Percentiles rank a stretch among this genome's conserved stretches.
These are phyloP conservation scores for Megaleporinus macrocephalus DNA, from an alignment of 2,113 vertebrate genomes.

Conservation along the genomic window DNA sequence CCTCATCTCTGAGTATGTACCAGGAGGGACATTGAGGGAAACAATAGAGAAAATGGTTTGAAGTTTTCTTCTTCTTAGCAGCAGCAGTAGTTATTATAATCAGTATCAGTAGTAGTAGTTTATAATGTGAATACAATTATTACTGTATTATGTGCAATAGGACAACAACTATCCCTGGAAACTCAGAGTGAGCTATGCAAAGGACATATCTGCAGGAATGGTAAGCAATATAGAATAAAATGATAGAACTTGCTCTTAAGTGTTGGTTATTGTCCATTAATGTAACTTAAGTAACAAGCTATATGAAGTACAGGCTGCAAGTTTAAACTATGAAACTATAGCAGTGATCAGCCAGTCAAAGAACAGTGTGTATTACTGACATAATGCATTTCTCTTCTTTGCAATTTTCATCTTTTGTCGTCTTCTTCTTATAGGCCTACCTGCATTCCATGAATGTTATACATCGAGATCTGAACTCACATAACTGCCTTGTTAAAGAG, in stretches of 20 bases:
- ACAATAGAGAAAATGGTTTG: constrained; percentile 90
- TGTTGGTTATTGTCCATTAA: no score
- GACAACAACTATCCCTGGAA: constrained; percentile 89
- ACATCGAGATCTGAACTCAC: constrained; percentile 95
- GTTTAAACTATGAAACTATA: not conserved
- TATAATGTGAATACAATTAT: not conserved
- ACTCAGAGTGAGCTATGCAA: constrained; percentile 90
- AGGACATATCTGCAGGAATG: constrained; percentile 95
- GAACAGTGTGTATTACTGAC: not conserved
- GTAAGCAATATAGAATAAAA: constrained; percentile 65
- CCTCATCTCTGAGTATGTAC: constrained; percentile 95
- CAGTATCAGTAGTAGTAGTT: not conserved
- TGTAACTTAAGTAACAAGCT: no score
- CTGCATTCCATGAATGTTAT: constrained; percentile 98
- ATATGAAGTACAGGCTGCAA: no score
- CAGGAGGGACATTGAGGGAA: constrained; percentile 89
- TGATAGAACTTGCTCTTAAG: no score
- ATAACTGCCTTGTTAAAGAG: constrained; percentile 96
- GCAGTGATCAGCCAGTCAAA: not conserved
- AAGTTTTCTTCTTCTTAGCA: not conserved
- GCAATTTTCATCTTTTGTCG: constrained; percentile 18
- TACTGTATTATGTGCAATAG: constrained; percentile 65
- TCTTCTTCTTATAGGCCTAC: constrained; percentile 78
- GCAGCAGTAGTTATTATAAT: not conserved
- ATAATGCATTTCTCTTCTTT: not conserved